A percentile compares a stretch with the other conserved stretches of the same genome.
These are phyloP conservation scores for Pomatostomus ruficeps DNA, from an alignment of 2,113 vertebrate genomes.

Conservation along the genomic window DNA sequence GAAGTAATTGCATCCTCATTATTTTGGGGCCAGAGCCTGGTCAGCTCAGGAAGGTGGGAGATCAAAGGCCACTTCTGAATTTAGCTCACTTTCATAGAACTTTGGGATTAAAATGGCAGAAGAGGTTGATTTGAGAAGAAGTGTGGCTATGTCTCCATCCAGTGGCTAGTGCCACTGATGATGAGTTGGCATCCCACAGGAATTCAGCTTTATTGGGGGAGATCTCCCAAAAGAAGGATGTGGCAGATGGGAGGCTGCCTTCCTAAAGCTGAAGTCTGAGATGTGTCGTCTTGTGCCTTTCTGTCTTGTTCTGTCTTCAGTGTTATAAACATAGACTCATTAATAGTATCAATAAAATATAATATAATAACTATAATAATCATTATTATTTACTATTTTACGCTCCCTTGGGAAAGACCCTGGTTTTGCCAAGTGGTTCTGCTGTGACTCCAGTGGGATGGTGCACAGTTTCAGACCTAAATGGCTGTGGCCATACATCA, in stretches of 20 bases:
- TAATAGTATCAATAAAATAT: not conserved
- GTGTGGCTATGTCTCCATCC: not conserved
- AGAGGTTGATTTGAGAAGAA: not conserved
- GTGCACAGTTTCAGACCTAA: not conserved
- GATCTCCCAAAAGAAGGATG: not conserved
- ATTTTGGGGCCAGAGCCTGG: not conserved
- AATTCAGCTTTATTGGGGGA: not conserved
- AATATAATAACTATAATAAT: not conserved
- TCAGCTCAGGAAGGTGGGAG: not conserved
- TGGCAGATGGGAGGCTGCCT: not conserved
- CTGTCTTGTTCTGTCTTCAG: not conserved
- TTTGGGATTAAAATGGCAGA: not conserved
- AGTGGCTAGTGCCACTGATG: not conserved
- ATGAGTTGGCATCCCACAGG: not conserved
- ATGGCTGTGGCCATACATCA: not conserved
- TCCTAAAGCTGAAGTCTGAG: not conserved
- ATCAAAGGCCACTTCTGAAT: not conserved
- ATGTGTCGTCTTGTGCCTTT: not conserved
- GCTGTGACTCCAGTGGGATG: not conserved
- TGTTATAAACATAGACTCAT: not conserved
- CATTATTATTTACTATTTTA: not conserved
- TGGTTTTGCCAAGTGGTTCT: not conserved
- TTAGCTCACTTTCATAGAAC: not conserved
- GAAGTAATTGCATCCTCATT: not conserved
- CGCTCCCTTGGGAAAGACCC: not conserved